Base-by-base conservation (phyloP, 2,888 invertebrate genomes). In the Slavum lentiscoides region DNA sequence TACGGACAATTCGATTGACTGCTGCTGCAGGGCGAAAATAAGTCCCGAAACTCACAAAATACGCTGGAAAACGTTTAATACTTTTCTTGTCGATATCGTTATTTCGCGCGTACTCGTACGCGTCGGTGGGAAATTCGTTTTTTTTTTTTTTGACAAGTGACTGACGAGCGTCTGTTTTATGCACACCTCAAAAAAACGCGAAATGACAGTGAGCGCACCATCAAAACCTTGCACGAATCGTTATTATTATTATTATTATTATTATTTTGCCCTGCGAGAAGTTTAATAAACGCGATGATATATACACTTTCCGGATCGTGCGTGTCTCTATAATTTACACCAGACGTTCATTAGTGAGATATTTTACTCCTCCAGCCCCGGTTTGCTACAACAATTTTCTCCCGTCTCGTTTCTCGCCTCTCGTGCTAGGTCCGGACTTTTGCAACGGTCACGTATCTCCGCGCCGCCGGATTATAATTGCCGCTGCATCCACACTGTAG, bases 261-360 rank as follows among this genome's bases (percentile, higher is more conserved):
- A 59, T 59, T 43, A 53, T 53, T 23, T 59, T 59, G 17, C 58
- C 53, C 58, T n/a, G 39, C 30, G 19, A 72, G 80, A 72, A 70
- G 64, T 80, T 62, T 43, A 4, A 19, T 55, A 5, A 23, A 64
- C 37, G 21, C 49, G 62, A 1, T 8, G 0, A 19, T 23, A 68
- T n/a, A 61, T 53, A 70, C 62, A 30, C 8, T 43, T 69, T 62
- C 30, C 53, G 21, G 21, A 64, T 66, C 64, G 70, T 3, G 58
- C 66, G 64, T 30, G 43, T 72, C 23, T 80, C 4, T 30, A 30
- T 30, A 80, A 80, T 80, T 72, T 66, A 72, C 39, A 72, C 72
- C 70, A 80, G 80, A 58, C 80, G 80, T 80, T 80, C 80, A 80
- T 80, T 80, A 80, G 80, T 66, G 80, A 58, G 64, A 80, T 49